Base-by-base conservation (phyloP, 1,140 invertebrate genomes). In the Alviniconcha marisindica region DNA sequence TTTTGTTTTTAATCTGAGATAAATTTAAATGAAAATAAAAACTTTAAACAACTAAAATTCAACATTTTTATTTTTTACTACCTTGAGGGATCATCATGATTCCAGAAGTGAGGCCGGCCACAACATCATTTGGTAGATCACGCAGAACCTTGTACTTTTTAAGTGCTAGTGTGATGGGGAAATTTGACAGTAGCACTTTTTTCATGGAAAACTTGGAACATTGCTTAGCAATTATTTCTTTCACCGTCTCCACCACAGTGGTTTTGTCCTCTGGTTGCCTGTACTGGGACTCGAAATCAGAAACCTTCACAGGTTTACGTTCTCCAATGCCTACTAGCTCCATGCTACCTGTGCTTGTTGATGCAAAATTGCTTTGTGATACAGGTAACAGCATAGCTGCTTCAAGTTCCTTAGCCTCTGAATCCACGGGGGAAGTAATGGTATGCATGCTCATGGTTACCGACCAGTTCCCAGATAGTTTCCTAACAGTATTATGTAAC, bases 21-120 rank as follows among this genome's bases (percentile, higher is more conserved):
- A n/a, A n/a, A n/a, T n/a, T n/a, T n/a, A n/a, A n/a, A n/a, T n/a
- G n/a, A n/a, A n/a, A n/a, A n/a, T n/a, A n/a, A n/a, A n/a, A n/a
- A n/a, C n/a, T n/a, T n/a, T n/a, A n/a, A n/a, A n/a, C n/a, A n/a
- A n/a, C n/a, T n/a, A n/a, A n/a, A n/a, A n/a, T n/a, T n/a, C n/a
- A n/a, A n/a, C n/a, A n/a, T n/a, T n/a, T n/a, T n/a, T n/a, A n/a
- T n/a, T n/a, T n/a, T n/a, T n/a, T n/a, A n/a, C n/a, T n/a, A 71
- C 69, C 88, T 84, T 89, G 88, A 28, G 88, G 89, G 48, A 89
- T 88, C 73, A 87, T 88, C 88, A 89, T 89, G 12, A 89, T 83
- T 0, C 89, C 89, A 3, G 87, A 84, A 15, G 89, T 90, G 28
- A 88, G 54, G 54, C 89, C 89, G 28, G 89, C 85, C 15, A 90